phyloP scores from a whole-genome alignment of 2,888 invertebrate genomes.

The Xanthia icteritia region DNA sequence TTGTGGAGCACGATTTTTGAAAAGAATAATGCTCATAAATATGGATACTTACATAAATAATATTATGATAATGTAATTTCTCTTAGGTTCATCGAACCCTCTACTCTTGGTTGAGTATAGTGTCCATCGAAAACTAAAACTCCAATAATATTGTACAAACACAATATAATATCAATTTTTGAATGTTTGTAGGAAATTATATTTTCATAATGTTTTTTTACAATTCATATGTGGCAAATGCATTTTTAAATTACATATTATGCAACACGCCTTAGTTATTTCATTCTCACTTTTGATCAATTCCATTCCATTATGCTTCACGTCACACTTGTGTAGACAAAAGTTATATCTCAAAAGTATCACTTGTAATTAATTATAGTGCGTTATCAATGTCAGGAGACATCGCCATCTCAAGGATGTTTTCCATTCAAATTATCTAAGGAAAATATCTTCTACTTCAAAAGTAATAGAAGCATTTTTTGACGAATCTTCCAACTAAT shows the following conservation, averaged over 20 bases:
- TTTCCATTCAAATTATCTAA: conserved; percentile 66
- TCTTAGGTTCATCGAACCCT: conserved; percentile 23
- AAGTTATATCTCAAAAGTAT: conserved; percentile 80
- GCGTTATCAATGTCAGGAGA: conserved; percentile 65
- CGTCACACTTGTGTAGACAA: conserved; percentile 58
- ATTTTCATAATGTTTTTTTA: not conserved
- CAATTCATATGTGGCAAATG: not conserved
- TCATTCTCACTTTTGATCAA: conserved; percentile 1
- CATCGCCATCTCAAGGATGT: conserved; percentile 71
- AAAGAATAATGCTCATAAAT: conserved; percentile 21
- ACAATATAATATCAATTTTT: not conserved
- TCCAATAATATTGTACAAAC: conserved; percentile 27
- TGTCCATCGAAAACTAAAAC: conserved; percentile 17
- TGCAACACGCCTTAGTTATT: conserved; percentile 1
- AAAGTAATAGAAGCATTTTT: conserved; percentile 18
- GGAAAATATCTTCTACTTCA: conserved; percentile 19
- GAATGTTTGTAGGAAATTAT: not conserved
- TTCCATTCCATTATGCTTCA: conserved; percentile 7
- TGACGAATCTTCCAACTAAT: conserved; percentile 5
- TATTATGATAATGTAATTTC: not conserved
- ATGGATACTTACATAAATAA: conserved; percentile 21
- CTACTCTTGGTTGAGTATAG: conserved; percentile 7
- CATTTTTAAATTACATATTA: conserved; percentile 3
- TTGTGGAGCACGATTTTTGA: conserved; percentile 2
- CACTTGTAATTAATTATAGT: conserved; percentile 77